phyloP scores from a whole-genome alignment of 2,888 invertebrate species.

The Rhorus exstirpatorius region DNA sequence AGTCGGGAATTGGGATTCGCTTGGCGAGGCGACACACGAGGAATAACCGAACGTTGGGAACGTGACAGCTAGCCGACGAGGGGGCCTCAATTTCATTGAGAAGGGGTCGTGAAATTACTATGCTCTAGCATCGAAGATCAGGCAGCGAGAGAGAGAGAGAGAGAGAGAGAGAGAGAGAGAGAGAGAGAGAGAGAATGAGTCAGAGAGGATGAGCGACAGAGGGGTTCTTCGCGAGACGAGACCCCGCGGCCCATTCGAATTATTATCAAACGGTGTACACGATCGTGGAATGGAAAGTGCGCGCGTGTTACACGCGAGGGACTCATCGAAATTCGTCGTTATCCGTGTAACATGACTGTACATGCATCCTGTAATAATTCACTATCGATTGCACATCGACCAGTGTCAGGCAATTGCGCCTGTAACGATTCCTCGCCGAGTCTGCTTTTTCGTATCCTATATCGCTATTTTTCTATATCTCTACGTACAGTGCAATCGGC shows the following conservation, averaged over 20 bases:
- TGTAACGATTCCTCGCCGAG: constrained; percentile 13
- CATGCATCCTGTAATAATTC: constrained; percentile 66
- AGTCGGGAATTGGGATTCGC: constrained; percentile 13
- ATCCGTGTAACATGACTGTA: constrained; percentile 2
- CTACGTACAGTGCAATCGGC: too few species aligned
- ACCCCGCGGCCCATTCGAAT: constrained; percentile 68
- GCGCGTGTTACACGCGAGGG: constrained; percentile 60
- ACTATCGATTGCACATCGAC: constrained; percentile 76
- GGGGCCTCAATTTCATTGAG: constrained; percentile 45
- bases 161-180: constrained; percentile 1
- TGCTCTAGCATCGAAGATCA: constrained; percentile 32
- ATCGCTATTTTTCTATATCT: background rate
- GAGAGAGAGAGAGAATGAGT: background rate
- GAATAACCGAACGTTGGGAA: constrained; percentile 57
- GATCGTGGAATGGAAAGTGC: constrained; percentile 28
- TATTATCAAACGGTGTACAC: constrained; percentile 44
- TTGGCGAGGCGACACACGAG: constrained; percentile 37
- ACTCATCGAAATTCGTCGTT: constrained; percentile 48
- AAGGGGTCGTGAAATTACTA: constrained; percentile 42
- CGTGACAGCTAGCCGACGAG: constrained; percentile 53
- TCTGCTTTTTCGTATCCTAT: constrained; percentile 5
- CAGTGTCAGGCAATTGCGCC: constrained; percentile 25
- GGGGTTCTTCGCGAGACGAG: constrained; percentile 26
- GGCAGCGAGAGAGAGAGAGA: constrained; percentile 9
- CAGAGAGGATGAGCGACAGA: background rate